phyloP scores from a whole-genome alignment of 2,888 invertebrate species.

The Diadegma fenestrale region DNA sequence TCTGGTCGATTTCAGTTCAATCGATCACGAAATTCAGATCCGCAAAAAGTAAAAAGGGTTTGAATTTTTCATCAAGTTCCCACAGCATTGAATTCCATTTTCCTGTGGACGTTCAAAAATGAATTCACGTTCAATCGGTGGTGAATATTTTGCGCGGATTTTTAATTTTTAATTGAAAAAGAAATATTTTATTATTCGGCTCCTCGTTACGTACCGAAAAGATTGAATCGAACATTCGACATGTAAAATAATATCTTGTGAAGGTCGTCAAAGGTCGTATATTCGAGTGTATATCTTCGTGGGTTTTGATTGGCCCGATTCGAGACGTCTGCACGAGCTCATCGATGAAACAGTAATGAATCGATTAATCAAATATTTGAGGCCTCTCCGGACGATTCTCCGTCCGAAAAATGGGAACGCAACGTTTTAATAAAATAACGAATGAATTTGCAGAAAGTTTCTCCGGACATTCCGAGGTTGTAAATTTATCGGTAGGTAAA shows the following conservation, averaged over 20 bases:
- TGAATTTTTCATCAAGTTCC: too few species aligned
- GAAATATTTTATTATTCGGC: neutral
- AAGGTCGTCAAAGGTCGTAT: neutral
- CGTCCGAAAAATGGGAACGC: neutral
- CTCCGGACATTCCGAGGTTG: constrained; percentile 15
- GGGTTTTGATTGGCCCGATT: neutral
- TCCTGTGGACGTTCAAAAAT: too few species aligned
- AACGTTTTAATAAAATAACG: neutral
- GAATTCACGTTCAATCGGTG: too few species aligned
- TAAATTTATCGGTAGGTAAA: constrained; percentile 43
- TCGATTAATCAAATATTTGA: neutral
- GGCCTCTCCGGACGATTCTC: neutral
- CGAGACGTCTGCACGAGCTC: neutral
- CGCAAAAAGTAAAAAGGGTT: too few species aligned
- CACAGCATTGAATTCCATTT: too few species aligned
- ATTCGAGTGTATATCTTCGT: neutral
- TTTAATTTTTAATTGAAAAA: neutral
- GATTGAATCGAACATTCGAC: too few species aligned
- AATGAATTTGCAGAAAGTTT: constrained; percentile 1
- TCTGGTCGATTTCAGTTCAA: too few species aligned
- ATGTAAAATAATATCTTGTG: neutral
- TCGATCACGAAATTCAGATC: too few species aligned
- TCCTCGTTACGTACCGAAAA: too few species aligned
- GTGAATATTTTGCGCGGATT: too few species aligned
- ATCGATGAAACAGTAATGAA: neutral